These are phyloP conservation scores for Trypoxylon attenuatum DNA, from an alignment of 2,888 invertebrate genomes.

Conservation along the genomic window DNA sequence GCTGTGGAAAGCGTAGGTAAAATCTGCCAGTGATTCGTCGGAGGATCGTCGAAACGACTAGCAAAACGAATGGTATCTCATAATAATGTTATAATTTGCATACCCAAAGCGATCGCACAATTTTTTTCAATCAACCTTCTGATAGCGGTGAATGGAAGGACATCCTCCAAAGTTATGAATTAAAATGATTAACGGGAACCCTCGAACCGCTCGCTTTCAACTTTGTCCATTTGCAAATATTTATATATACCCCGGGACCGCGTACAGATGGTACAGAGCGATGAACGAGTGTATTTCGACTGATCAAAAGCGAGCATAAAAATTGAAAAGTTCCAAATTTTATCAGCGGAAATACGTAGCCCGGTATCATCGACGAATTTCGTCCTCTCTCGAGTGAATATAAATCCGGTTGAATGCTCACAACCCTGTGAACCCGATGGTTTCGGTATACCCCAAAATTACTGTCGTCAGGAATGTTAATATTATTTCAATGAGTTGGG, in stretches of 20 bases:
- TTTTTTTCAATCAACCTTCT: neutral
- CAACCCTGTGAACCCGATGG: too few relatives aligned
- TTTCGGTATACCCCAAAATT: neutral
- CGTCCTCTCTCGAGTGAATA: neutral
- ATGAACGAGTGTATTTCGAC: neutral
- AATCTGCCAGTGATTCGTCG: too few relatives aligned
- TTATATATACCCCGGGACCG: too few relatives aligned
- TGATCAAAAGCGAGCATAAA: neutral
- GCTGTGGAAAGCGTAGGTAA: too few relatives aligned
- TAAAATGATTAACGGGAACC: neutral
- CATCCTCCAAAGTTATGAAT: neutral
- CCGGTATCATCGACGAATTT: neutral
- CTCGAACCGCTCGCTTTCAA: neutral
- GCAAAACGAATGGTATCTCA: too few relatives aligned
- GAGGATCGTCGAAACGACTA: too few relatives aligned
- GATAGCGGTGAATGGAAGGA: too few relatives aligned
- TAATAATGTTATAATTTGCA: too few relatives aligned
- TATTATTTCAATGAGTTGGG: slow-evolving; percentile 29
- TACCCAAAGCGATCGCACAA: too few relatives aligned
- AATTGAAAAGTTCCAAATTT: neutral
- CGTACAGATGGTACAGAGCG: too few relatives aligned
- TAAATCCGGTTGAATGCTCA: too few relatives aligned
- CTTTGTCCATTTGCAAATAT: neutral
- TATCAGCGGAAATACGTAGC: neutral
- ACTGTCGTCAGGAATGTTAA: neutral